A percentile compares a stretch with the other conserved stretches of the same genome.
Evolutionary conservation across 2,113 vertebrate genomes (phyloP).

Genomic region (Galbula dea): DNA sequence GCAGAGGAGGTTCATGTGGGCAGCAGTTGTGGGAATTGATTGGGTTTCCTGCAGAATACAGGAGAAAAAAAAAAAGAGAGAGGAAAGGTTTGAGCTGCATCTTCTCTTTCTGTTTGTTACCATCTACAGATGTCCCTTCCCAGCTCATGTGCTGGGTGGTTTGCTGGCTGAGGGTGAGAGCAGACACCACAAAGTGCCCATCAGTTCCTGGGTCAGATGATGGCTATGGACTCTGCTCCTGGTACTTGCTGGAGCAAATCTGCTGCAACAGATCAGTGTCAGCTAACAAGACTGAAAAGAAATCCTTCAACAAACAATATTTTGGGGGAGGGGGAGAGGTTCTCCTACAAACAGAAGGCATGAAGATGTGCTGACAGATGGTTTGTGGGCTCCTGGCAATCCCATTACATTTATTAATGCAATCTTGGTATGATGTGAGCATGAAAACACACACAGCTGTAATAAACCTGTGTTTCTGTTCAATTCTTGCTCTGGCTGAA

Average conservation of each 20-base stretch:
- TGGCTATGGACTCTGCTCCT: rapidly evolving
- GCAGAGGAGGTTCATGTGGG: not conserved
- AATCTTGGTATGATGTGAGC: not conserved
- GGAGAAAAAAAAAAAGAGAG: not conserved
- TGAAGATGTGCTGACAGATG: not conserved
- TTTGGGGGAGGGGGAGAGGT: rapidly evolving
- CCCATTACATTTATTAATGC: not conserved
- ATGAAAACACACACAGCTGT: not conserved
- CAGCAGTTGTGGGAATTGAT: not conserved
- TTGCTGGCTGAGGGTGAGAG: not conserved
- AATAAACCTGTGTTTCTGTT: not conserved
- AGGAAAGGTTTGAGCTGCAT: not conserved
- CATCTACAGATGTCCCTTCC: not conserved
- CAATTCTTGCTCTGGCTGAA: not conserved
- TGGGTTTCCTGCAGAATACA: not conserved
- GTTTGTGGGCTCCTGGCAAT: not conserved
- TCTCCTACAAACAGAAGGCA: not conserved
- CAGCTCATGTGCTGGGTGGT: not conserved
- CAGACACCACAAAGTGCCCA: not conserved
- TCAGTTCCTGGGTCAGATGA: not conserved
- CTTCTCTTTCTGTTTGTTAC: not conserved
- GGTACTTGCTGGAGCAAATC: not conserved
- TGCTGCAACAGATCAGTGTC: not conserved
- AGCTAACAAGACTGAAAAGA: not conserved
- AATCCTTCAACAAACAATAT: not conserved